Evolutionary conservation across 2,113 vertebrate genomes (phyloP).

Genomic region (Malurus melanocephalus): DNA sequence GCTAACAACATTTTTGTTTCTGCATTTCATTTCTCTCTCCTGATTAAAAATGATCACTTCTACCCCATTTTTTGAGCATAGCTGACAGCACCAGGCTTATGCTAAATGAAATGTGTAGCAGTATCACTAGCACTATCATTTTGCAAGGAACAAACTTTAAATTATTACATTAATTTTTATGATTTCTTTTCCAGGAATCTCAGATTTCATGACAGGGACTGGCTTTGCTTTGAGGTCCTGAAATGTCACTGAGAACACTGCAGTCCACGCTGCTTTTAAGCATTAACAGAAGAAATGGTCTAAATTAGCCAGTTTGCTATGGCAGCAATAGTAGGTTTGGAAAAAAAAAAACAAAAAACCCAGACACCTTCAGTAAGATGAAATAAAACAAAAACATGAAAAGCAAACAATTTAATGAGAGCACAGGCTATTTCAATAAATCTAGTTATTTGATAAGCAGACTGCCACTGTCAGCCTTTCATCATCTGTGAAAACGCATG

Average conservation of each 20-base stretch:
- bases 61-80: not conserved
- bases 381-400: constrained; percentile 44
- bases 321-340: not conserved
- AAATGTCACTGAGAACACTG: not conserved
- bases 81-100: not conserved
- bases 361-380: constrained; percentile 4
- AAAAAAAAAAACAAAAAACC: not conserved
- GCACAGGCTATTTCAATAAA: constrained; percentile 40
- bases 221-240: not conserved
- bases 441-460: constrained; percentile 62
- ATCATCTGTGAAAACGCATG: not conserved
- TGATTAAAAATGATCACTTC: constrained; percentile 35
- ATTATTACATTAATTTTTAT: constrained; percentile 42
- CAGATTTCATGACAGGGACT: not conserved
- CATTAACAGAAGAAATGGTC: constrained; percentile 5
- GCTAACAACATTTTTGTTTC: not conserved
- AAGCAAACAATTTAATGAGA: constrained; percentile 38
- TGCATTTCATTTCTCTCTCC: constrained; percentile 26
- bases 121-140: not conserved
- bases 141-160: constrained; percentile 12
- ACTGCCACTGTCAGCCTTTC: constrained; percentile 14
- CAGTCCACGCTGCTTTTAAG: not conserved
- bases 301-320: constrained; percentile 15
- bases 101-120: constrained; percentile 1
- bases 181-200: constrained; percentile 44